Conservation (phyloP, 2,888 invertebrate species). For the Drosophila meridiana region DNA sequence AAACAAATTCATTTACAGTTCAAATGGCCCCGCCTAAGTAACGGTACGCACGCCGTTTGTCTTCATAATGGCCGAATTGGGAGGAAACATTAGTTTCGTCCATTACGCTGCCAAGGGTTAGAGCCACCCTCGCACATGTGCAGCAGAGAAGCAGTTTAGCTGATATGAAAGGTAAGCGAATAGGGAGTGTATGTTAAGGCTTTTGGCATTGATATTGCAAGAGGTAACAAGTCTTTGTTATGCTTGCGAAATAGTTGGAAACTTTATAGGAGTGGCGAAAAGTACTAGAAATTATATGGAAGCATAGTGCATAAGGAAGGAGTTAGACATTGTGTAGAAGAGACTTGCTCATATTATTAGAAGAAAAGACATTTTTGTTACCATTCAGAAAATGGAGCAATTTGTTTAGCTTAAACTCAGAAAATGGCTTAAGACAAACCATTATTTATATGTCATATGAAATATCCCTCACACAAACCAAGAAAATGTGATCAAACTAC, state of each 20-base stretch:
- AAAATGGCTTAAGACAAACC: not conserved
- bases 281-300: not conserved
- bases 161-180: not conserved
- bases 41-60: slow-evolving; percentile 9
- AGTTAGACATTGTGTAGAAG: no score
- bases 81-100: not conserved
- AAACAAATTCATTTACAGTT: slow-evolving; percentile 38
- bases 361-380: not conserved
- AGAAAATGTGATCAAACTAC: not conserved
- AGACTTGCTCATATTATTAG: no score
- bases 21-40: slow-evolving; percentile 26
- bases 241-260: not conserved
- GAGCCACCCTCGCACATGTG: not conserved
- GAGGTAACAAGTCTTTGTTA: not conserved
- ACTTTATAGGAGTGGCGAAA: not conserved
- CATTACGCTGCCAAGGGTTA: not conserved
- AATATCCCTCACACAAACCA: not conserved
- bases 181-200: not conserved
- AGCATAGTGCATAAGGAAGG: no score
- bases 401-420: not conserved
- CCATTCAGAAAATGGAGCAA: no score
- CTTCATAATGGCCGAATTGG: not conserved
- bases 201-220: not conserved
- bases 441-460: not conserved
- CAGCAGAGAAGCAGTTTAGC: not conserved